phyloP scores from a whole-genome alignment of 2,888 invertebrate species.

The Phoronis australis region DNA sequence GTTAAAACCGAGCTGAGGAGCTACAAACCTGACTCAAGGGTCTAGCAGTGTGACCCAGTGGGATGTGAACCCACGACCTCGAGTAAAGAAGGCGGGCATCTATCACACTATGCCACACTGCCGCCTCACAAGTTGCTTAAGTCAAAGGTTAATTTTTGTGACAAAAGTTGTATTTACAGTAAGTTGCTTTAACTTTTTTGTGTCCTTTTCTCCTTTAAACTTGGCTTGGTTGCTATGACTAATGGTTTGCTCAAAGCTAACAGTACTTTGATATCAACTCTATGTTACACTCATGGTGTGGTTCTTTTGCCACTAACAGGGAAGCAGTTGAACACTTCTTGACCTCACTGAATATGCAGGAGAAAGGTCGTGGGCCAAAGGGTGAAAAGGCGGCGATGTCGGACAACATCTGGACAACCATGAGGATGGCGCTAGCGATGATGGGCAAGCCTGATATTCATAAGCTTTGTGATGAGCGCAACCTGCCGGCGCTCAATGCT shows the following conservation, averaged over 20 bases:
- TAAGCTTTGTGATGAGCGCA: conserved; percentile 57
- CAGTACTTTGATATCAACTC: not conserved
- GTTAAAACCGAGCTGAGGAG: too few species aligned
- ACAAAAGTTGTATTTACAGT: too few species aligned
- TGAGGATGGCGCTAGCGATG: conserved; percentile 78
- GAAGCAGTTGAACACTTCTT: conserved; percentile 95
- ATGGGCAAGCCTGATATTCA: conserved; percentile 63
- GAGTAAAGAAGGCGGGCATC: too few species aligned
- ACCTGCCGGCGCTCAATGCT: conserved; percentile 46
- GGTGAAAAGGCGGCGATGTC: conserved; percentile 64
- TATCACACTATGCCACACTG: too few species aligned
- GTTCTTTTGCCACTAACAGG: conserved; percentile 53
- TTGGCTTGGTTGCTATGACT: not conserved
- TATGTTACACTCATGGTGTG: not conserved
- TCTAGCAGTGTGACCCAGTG: too few species aligned
- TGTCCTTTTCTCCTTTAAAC: too few species aligned
- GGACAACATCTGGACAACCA: conserved; percentile 88
- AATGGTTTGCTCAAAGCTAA: not conserved
- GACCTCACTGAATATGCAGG: conserved; percentile 87
- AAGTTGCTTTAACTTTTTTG: too few species aligned
- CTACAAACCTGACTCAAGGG: too few species aligned
- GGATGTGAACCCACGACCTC: too few species aligned
- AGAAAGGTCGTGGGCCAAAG: conserved; percentile 61
- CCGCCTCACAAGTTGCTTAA: too few species aligned
- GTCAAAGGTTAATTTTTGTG: too few species aligned